Evolutionary conservation across 2,113 vertebrate genomes (phyloP).

Genomic region (Sceloporus tristichus): DNA sequence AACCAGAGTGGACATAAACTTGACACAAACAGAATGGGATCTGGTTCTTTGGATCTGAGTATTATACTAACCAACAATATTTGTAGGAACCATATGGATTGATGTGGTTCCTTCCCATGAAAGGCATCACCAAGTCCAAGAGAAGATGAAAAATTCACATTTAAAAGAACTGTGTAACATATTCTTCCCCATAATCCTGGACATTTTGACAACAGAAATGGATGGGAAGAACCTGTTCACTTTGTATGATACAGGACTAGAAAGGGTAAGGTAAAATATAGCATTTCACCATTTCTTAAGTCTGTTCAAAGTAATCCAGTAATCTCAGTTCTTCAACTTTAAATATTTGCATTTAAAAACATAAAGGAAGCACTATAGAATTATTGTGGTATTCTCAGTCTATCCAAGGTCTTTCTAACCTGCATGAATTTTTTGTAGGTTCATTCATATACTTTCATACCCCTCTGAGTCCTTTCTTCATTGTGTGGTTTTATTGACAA

Average conservation of each 20-base stretch:
- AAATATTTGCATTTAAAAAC: neutral
- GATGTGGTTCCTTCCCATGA: neutral
- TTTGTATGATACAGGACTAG: neutral
- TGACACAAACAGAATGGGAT: neutral
- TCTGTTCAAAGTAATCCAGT: neutral
- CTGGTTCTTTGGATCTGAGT: neutral
- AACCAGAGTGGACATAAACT: too few relatives aligned
- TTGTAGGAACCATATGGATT: neutral
- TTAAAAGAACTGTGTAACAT: neutral
- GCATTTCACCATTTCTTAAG: neutral
- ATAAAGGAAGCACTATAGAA: neutral
- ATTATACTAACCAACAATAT: neutral
- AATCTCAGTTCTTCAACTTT: neutral
- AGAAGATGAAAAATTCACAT: neutral
- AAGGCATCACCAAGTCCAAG: neutral
- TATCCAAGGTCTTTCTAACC: neutral
- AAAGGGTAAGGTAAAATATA: neutral
- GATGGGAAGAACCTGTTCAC: neutral
- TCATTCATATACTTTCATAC: neutral
- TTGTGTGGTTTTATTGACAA: neutral
- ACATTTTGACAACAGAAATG: neutral
- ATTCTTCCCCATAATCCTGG: neutral
- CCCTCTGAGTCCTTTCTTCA: neutral
- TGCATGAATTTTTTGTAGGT: neutral
- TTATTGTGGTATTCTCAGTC: neutral